Evolutionary conservation across 2,888 invertebrate genomes (phyloP), one percentile per base, ranked within the genome.

Genomic region (Drosophila macrothrix): DNA sequence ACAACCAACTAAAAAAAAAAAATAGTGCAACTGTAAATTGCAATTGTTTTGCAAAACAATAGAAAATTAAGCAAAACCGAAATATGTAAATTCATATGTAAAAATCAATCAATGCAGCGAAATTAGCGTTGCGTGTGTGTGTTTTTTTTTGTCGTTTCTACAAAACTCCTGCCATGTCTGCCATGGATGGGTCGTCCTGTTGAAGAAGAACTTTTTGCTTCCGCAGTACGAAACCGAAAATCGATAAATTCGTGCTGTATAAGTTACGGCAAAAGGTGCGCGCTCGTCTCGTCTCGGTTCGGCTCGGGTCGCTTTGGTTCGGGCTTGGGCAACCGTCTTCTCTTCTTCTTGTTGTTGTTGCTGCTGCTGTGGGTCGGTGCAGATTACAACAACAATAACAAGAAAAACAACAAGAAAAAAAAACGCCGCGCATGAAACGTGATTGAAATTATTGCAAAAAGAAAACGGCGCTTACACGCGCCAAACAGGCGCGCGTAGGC

Each of bases 171-270:
- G 25, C 62, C 46, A 46, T 73, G 78, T 79, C 82, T 81, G 81
- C 41, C 61, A 66, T 77, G 69, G 73, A 61, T 25, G 16, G 16
- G 16, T 46, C 16, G 67, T 82, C 77, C 80, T 82, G 76, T 76
- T 83, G 67, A 80, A 82, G 79, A 80, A 80, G 16, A 46, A 46
- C 16, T 68, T 82, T 80, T 90, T 80, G 88, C 85, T 90, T 88
- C 90, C 85, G 90, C 88, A 88, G 78, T 82, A 83, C 73, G 74
- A 76, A 73, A 73, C 78, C 76, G 68, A 92, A 92, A 92, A 92
- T 92, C 92, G 79, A 92, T 92, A 92, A 91, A 90, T 92, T 83
- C 91, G 91, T 92, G 91, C 90, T 92, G 92, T 92, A 92, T 92
- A 87, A 90, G 87, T 91, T 91, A 91, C 91, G 91, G 89, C 88